Evolutionary conservation across 2,113 vertebrate species (phyloP).

Genomic region (Dasyurus viverrinus): DNA sequence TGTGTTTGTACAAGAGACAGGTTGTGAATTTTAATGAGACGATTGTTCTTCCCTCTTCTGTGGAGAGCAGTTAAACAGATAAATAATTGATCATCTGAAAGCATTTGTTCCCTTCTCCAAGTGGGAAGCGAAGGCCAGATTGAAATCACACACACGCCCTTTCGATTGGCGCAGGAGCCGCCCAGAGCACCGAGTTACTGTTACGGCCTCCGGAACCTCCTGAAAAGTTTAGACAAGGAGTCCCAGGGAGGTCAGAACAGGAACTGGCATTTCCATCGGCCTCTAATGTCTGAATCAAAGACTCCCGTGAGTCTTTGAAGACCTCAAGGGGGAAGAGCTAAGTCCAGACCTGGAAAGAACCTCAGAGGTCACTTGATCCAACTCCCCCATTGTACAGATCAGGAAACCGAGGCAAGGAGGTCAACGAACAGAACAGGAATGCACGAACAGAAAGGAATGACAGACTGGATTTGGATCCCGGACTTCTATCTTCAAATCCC

Average conservation of each 20-base stretch:
- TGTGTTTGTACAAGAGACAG: constrained; percentile 24
- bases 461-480: too few relatives aligned
- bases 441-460: not conserved
- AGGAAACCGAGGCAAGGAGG: not conserved
- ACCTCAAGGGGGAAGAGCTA: not conserved
- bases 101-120: constrained; percentile 48
- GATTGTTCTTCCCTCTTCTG: not conserved
- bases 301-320: not conserved
- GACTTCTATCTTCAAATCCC: too few relatives aligned
- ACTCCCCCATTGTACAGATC: not conserved
- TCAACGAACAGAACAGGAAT: too few relatives aligned
- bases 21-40: constrained; percentile 29
- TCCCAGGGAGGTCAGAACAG: not conserved
- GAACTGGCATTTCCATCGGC: not conserved
- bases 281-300: not conserved
- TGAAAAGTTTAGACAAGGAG: constrained; percentile 26
- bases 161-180: constrained; percentile 39
- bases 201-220: constrained; percentile 1
- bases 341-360: not conserved
- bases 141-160: constrained; percentile 27
- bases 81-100: constrained; percentile 49
- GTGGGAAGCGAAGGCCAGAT: constrained; percentile 21
- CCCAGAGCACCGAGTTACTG: constrained; percentile 1
- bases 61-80: constrained; percentile 49
- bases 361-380: not conserved